Base-by-base conservation (phyloP, 2,797 vertebrate species). In the Benthosema pterotum region DNA sequence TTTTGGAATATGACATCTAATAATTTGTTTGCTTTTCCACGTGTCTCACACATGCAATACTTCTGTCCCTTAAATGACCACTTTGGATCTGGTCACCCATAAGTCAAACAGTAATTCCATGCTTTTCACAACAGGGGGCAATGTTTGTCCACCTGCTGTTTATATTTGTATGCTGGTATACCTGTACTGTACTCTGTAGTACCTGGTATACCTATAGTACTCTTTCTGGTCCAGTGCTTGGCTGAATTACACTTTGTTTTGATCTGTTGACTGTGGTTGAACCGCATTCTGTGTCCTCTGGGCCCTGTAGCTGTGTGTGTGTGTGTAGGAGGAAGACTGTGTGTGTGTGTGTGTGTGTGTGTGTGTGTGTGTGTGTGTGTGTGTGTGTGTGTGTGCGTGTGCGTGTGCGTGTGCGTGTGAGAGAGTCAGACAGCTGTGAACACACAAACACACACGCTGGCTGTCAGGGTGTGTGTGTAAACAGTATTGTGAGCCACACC, bases 71-170 rank as follows among this genome's bases (percentile, higher is more conserved):
- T n/a, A n/a, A n/a, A n/a, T n/a, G n/a, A n/a, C n/a, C n/a, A n/a
- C n/a, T n/a, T n/a, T n/a, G n/a, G n/a, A n/a, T n/a, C n/a, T n/a
- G n/a, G n/a, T n/a, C n/a, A n/a, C n/a, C n/a, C n/a, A n/a, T n/a
- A n/a, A n/a, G n/a, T n/a, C n/a, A 63, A 13, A n/a, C 13, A 51
- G 64, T 18, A 62, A 38, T 71, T 60, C 5, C 16, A 1, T 25
- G 11, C 48, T 43, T 52, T 22, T 22, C 16, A 43, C 62, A 69
- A 52, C 52, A 49, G 69, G 65, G 62, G 69, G 58, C 32, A 9
- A n/a, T 42, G 8, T 61, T 64, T 43, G 38, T 49, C 57, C 47
- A 47, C 54, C 4, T 19, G 17, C 3, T 57, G 7, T 46, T 1
- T 13, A 18, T 11, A n/a, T n/a, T n/a, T n/a, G n/a, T n/a, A n/a